Conservation (phyloP, 2,797 vertebrate species). For the Ispidina lecontei region DNA sequence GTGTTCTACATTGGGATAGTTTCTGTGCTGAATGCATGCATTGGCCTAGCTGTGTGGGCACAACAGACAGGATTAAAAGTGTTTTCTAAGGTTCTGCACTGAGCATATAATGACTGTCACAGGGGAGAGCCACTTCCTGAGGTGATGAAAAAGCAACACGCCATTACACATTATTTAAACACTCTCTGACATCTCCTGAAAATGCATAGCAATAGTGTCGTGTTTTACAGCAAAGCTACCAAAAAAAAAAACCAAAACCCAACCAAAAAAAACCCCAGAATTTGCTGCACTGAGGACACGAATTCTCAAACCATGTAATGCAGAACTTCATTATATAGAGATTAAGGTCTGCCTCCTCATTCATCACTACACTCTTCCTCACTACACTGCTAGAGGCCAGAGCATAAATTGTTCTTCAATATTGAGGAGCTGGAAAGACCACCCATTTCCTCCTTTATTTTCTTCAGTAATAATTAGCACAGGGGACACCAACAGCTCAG, state of each 20-base stretch:
- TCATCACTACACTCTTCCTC: neutral
- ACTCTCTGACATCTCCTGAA: constrained; percentile 38
- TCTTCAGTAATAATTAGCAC: neutral
- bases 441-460: neutral
- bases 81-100: constrained; percentile 51
- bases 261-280: neutral
- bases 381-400: neutral
- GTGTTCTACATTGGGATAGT: neutral
- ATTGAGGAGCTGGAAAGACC: neutral
- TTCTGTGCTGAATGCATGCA: neutral
- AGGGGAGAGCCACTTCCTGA: constrained; percentile 60
- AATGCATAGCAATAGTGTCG: neutral
- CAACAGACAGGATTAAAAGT: constrained; percentile 52
- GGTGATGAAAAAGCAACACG: constrained; percentile 57
- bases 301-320: neutral
- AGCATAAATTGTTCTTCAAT: neutral
- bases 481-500: neutral
- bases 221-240: neutral
- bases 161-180: constrained; percentile 64
- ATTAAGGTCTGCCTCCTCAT: neutral
- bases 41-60: constrained; percentile 10
- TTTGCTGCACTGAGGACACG: neutral
- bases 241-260: neutral
- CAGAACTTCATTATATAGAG: neutral
- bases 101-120: constrained; percentile 67